Base-by-base conservation (phyloP, 2,888 invertebrate genomes). In the Scaeva pyrastri region DNA sequence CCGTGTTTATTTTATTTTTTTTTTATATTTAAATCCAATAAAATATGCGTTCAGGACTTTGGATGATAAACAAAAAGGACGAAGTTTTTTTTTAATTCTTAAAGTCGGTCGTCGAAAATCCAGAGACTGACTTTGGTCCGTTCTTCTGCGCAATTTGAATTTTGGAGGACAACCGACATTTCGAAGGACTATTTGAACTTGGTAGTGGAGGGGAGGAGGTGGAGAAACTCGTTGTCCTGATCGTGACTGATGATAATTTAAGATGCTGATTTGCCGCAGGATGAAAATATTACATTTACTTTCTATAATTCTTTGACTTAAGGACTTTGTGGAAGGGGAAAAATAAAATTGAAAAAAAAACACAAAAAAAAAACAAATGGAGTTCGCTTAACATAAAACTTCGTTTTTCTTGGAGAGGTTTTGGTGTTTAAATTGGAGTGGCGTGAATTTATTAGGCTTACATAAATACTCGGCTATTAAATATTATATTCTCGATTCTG, bases 191-290 rank as follows among this genome's bases (percentile, higher is more conserved):
- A 5, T 43, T 23, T 66, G 10, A 19, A 31, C 12, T 23, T 12
- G 23, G 8, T 10, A 10, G 10, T 36, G n/a, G 14, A 10, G 1
- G 52, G 52, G 12, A 45, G 10, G 56, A 14, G 11, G 7, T n/a
- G 45, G 11, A 6, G 7, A 45, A 14, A 52, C 43, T 43, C 45
- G 21, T 45, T 16, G n/a, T n/a, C 16, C 19, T 23, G 36, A 52
- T 70, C 71, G 36, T 82, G 36, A 41, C 41, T 72, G 64, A 72
- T 72, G 72, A 36, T 72, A 82, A 77, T 82, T 82, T 56, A 21
- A 81, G 41, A 76, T 50, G 41, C 64, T 77, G 58, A 77, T 66
- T 71, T 76, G 66, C 50, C 60, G 19, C 4, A 11, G 39, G 52
- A 70, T 41, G 62, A 64, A 23, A 11, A 64, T 64, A 48, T 56